Percentiles rank a stretch among this genome's conserved stretches.
These are phyloP conservation scores for Ptychoptera albimana DNA, from an alignment of 2,888 invertebrate genomes.

Conservation along the genomic window DNA sequence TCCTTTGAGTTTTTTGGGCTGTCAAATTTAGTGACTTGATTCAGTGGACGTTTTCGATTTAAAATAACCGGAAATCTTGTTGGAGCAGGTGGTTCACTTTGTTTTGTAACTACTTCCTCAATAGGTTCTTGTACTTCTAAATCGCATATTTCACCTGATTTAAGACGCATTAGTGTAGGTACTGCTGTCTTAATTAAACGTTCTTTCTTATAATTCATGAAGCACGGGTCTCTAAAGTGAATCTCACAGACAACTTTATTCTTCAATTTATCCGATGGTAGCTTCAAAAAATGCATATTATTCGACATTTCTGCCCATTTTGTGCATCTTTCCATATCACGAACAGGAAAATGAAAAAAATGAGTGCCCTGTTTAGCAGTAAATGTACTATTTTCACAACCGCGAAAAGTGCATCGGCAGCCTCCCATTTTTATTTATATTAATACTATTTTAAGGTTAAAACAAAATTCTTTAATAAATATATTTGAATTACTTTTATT, in stretches of 20 bases:
- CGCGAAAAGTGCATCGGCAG: constrained; percentile 34
- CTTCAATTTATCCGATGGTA: constrained; percentile 26
- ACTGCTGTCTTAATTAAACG: constrained; percentile 30
- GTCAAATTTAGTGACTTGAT: too few relatives aligned
- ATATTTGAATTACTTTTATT: too few relatives aligned
- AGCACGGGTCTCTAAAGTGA: constrained; percentile 34
- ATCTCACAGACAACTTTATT: constrained; percentile 35
- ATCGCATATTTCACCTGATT: constrained; percentile 16
- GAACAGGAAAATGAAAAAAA: constrained; percentile 37
- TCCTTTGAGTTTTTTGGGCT: too few relatives aligned
- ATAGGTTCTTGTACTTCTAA: constrained; percentile 18
- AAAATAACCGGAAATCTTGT: neutral
- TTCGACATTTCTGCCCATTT: constrained; percentile 28
- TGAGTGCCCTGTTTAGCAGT: constrained; percentile 25
- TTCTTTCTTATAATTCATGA: constrained; percentile 32
- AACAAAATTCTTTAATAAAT: too few relatives aligned
- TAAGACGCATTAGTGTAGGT: constrained; percentile 29
- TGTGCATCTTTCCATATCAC: constrained; percentile 25
- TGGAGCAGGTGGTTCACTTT: neutral
- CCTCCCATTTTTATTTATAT: constrained; percentile 31
- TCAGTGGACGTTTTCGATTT: too few relatives aligned
- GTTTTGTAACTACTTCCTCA: neutral
- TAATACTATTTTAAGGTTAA: too few relatives aligned
- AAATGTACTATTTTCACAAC: constrained; percentile 30
- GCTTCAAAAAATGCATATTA: constrained; percentile 23